Conservation (phyloP, 2,113 vertebrate genomes). For the Lepidothrix coronata region DNA sequence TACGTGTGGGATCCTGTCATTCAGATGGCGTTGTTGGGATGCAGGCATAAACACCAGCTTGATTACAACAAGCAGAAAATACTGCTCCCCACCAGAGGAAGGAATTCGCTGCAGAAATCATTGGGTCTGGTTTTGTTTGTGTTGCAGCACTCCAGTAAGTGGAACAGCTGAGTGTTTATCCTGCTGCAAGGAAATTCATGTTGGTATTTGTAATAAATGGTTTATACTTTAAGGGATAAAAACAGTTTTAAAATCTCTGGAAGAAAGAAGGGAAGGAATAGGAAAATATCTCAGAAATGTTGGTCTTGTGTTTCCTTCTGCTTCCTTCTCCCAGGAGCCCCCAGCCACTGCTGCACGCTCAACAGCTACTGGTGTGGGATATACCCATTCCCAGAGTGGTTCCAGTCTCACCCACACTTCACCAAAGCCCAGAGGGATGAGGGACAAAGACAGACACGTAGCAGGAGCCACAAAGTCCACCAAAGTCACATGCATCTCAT, state of each 20-base stretch:
- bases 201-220: conserved; percentile 71
- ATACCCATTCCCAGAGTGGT: fast-evolving
- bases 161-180: conserved; percentile 79
- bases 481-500: neutral
- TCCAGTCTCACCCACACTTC: neutral
- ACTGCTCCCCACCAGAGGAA: conserved; percentile 56
- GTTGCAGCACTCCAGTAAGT: conserved; percentile 69
- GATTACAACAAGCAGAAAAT: conserved; percentile 64
- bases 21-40: conserved; percentile 49
- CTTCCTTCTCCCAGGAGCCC: neutral
- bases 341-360: fast-evolving
- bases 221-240: conserved; percentile 65
- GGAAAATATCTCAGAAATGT: neutral
- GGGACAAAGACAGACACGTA: fast-evolving
- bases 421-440: neutral
- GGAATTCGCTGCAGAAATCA: conserved; percentile 68
- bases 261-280: neutral
- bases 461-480: neutral
- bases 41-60: conserved; percentile 63
- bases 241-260: conserved; percentile 18
- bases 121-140: conserved; percentile 74
- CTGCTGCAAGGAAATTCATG: conserved; percentile 73
- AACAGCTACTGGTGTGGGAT: neutral
- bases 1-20: conserved; percentile 54
- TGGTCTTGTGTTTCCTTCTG: neutral